Base-by-base conservation (phyloP, 2,113 vertebrate species). In the Heterochromis multidens region DNA sequence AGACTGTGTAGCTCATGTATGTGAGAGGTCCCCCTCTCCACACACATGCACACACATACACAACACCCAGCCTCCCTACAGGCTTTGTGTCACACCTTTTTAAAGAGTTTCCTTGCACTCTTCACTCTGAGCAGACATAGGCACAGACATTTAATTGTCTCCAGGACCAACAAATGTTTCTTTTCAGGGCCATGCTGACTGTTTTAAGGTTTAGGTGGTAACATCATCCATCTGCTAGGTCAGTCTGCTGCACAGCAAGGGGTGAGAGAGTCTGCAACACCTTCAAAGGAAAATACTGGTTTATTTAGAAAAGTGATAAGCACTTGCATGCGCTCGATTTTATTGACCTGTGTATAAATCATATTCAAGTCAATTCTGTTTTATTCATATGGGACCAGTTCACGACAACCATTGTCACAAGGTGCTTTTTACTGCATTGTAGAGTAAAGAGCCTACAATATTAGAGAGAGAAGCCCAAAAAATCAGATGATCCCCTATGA, bases 41-140 rank as follows among this genome's bases (percentile, higher is more conserved):
- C 60, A 70, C 63, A 79, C 37, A 76, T 31, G 19, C 52, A 54
- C 52, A 54, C 52, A 54, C 19, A 54, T 33, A 40, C n/a, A 70
- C 40, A 49, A 23, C 56, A 56, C 21, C 43, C 61, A 49, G 63
- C 43, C 85, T 84, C 79, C 88, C 87, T 33, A 27, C 35, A 86
- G 88, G 82, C 90, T 1, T 57, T 81, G 62, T 78, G 77, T 91
- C 79, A 85, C 93, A 92, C 89, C 89, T 92, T 79, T 70, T 85
- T 52, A 60, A 84, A 82, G 56, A 1, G 25, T n/a, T 46, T 86
- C 79, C 74, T 85, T 67, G 63, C 63, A 85, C 46, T 70, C 56
- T 56, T 76, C 17, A 13, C 80, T 31, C 67, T 35, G 27, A 72
- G 70, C 81, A 91, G 81, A 89, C 61, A 58, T 63, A 61, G 27